Conservation (phyloP, 2,797 vertebrate species). For the Sylvia borin region DNA sequence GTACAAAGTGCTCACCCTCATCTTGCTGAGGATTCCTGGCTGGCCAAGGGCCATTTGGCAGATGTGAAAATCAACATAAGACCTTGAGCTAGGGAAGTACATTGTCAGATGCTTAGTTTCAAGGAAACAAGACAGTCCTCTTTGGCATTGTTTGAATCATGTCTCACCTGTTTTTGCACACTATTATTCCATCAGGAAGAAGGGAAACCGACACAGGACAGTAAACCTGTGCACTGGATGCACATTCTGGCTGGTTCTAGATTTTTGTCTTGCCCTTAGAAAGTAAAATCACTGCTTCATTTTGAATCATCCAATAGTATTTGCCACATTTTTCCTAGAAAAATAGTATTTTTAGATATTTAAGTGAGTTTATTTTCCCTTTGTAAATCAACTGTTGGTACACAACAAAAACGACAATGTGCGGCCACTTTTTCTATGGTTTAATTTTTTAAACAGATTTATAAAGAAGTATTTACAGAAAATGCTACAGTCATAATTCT, state of each 20-base stretch:
- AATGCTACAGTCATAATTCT: neutral
- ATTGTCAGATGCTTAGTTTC: neutral
- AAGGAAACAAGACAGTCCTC: neutral
- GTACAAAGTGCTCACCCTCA: neutral
- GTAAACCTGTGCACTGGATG: neutral
- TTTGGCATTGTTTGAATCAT: neutral
- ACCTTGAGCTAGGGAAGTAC: neutral
- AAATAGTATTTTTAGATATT: neutral
- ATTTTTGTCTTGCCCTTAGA: neutral
- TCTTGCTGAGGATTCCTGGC: neutral
- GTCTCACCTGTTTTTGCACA: neutral
- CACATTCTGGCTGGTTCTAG: neutral
- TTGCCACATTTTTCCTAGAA: neutral
- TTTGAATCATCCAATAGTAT: neutral
- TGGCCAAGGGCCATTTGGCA: neutral
- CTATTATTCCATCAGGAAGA: neutral
- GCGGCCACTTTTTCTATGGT: neutral
- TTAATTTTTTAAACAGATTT: neutral
- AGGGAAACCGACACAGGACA: neutral
- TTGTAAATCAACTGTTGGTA: neutral
- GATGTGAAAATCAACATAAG: accelerated
- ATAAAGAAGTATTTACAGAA: neutral
- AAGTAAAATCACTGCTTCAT: neutral
- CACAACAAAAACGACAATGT: neutral
- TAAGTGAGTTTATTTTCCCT: neutral